Percentiles rank a stretch among this genome's conserved stretches.
These are phyloP conservation scores for Phrynocephalus versicolor DNA, from an alignment of 2,113 vertebrate species.

Conservation along the genomic window DNA sequence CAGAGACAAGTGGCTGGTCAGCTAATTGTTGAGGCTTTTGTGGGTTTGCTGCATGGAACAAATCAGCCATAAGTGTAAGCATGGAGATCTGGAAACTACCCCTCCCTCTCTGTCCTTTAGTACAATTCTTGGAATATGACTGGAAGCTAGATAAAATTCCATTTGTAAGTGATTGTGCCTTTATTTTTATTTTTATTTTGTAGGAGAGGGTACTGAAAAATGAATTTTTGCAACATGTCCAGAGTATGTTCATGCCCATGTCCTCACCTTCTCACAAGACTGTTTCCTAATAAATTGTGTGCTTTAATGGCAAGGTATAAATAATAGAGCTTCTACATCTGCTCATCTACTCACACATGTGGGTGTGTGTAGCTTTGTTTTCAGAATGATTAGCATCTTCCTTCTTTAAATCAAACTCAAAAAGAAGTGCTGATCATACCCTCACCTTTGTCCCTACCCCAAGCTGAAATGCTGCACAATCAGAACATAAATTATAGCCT, in stretches of 20 bases:
- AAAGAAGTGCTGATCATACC: slow-evolving; percentile 58
- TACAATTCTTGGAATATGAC: background rate
- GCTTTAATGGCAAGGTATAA: slow-evolving; percentile 14
- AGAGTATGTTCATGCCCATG: background rate
- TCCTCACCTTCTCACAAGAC: background rate
- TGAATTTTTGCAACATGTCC: background rate
- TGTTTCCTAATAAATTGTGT: background rate
- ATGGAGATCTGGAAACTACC: no score
- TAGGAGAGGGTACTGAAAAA: background rate
- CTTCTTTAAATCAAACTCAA: slow-evolving; percentile 60
- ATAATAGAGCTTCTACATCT: background rate
- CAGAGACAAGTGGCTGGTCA: background rate
- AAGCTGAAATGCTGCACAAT: slow-evolving; percentile 60
- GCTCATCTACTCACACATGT: background rate
- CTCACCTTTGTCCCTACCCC: slow-evolving; percentile 51
- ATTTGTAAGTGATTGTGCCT: background rate
- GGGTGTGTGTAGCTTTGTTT: slow-evolving; percentile 21
- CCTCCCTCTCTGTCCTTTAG: background rate
- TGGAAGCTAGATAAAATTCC: background rate
- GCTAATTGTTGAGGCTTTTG: background rate
- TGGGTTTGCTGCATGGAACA: background rate
- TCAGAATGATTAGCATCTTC: slow-evolving; percentile 63
- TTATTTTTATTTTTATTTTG: background rate
- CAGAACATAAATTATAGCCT: slow-evolving; percentile 67
- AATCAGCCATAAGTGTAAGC: no score